phyloP scores from a whole-genome alignment of 2,888 invertebrate species.

The Leucoma salicis region DNA sequence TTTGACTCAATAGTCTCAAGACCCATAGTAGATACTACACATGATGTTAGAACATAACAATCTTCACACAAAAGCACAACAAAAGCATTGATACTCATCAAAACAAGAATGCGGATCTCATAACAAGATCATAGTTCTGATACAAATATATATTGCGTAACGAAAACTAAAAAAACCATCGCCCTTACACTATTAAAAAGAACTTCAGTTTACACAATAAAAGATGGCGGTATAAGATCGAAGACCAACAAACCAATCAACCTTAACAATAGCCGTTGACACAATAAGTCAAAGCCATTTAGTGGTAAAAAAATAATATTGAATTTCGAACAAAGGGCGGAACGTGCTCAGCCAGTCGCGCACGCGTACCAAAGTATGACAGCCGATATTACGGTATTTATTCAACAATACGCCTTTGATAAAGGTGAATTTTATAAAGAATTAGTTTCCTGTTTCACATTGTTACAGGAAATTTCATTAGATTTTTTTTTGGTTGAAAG shows the following conservation, averaged over 20 bases:
- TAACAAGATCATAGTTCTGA: conserved; percentile 44
- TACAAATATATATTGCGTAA: conserved; percentile 51
- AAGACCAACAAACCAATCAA: conserved; percentile 53
- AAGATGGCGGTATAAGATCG: conserved; percentile 34
- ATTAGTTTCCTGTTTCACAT: conserved; percentile 8
- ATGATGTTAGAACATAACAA: conserved; percentile 23
- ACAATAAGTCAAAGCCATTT: conserved; percentile 47
- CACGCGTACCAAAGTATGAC: conserved; percentile 46
- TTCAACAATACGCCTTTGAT: conserved; percentile 17
- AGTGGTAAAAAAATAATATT: conserved; percentile 47
- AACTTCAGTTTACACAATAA: conserved; percentile 48
- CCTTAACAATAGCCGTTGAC: conserved; percentile 57
- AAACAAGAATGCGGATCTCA: conserved; percentile 42
- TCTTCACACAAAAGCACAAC: conserved; percentile 25
- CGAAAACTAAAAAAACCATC: conserved; percentile 34
- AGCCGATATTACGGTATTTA: conserved; percentile 38
- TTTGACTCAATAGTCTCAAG: too few relatives aligned
- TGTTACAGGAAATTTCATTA: neutral
- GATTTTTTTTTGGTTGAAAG: neutral
- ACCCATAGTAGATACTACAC: too few relatives aligned
- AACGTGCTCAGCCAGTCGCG: conserved; percentile 57
- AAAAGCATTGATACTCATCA: conserved; percentile 31
- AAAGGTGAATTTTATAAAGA: conserved; percentile 12
- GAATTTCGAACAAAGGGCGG: conserved; percentile 58
- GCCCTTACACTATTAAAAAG: conserved; percentile 37